phyloP scores from a whole-genome alignment of 2,113 vertebrate genomes.

The Alouatta palliata region DNA sequence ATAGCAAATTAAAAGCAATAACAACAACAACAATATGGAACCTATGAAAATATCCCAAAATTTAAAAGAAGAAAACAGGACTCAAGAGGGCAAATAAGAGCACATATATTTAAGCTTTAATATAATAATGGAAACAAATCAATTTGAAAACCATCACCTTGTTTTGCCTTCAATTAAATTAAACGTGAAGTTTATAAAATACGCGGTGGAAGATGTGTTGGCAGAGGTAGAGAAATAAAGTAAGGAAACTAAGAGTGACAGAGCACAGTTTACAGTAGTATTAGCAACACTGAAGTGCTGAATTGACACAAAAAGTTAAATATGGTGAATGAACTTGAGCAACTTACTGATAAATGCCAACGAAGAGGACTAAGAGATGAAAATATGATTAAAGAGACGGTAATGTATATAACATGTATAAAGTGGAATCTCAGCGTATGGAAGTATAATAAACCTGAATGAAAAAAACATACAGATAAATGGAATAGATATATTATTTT shows the following conservation, averaged over 20 bases:
- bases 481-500: background rate
- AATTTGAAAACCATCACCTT: background rate
- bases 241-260: background rate
- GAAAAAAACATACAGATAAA: background rate
- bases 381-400: background rate
- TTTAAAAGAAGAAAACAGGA: background rate
- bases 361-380: background rate
- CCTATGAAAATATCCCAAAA: background rate
- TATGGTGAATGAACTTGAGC: background rate
- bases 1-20: background rate
- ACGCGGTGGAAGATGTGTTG: background rate
- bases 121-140: background rate
- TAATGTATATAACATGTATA: background rate
- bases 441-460: background rate
- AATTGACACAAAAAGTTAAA: background rate
- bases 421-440: background rate
- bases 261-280: background rate
- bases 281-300: background rate
- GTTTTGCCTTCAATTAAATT: constrained; percentile 16
- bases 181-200: background rate
- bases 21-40: background rate
- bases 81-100: background rate
- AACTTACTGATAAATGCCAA: background rate
- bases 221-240: background rate
- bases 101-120: background rate